phyloP scores from a whole-genome alignment of 2,113 vertebrate species.

The Cromileptes altivelis region DNA sequence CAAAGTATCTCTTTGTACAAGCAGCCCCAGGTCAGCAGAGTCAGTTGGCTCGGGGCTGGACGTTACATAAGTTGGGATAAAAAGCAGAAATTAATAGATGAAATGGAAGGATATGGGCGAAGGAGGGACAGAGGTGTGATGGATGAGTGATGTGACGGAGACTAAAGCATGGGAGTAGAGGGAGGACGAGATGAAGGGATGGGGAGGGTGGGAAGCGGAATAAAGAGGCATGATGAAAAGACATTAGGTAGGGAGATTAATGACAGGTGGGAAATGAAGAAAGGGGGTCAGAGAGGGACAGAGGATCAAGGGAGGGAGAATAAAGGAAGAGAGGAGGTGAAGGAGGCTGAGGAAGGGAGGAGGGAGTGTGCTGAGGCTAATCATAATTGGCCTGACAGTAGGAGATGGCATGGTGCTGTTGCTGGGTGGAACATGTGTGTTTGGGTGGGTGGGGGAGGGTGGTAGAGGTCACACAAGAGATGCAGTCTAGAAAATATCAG shows the following conservation, averaged over 20 bases:
- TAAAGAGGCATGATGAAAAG: not conserved
- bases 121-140: constrained; percentile 19
- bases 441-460: constrained; percentile 15
- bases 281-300: not conserved
- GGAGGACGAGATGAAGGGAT: constrained; percentile 7
- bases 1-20: not conserved
- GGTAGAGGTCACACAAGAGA: constrained; percentile 59
- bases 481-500: constrained; percentile 28
- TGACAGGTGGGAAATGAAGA: constrained; percentile 34
- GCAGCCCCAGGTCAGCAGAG: not conserved
- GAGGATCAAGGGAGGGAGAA: not conserved
- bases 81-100: not conserved
- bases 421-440: constrained; percentile 68
- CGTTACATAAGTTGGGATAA: not conserved
- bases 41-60: not conserved
- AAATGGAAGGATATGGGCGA: not conserved
- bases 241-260: constrained; percentile 26
- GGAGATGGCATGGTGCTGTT: constrained; percentile 70
- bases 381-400: constrained; percentile 64
- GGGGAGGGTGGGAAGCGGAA: not conserved
- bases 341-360: constrained; percentile 15
- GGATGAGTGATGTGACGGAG: constrained; percentile 28
- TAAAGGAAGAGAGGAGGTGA: constrained; percentile 10
- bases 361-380: constrained; percentile 8
- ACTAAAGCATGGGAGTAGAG: constrained; percentile 10